These are phyloP conservation scores for Stomatorhinus ivindoensis DNA, from an alignment of 2,113 vertebrate genomes.

Conservation along the genomic window DNA sequence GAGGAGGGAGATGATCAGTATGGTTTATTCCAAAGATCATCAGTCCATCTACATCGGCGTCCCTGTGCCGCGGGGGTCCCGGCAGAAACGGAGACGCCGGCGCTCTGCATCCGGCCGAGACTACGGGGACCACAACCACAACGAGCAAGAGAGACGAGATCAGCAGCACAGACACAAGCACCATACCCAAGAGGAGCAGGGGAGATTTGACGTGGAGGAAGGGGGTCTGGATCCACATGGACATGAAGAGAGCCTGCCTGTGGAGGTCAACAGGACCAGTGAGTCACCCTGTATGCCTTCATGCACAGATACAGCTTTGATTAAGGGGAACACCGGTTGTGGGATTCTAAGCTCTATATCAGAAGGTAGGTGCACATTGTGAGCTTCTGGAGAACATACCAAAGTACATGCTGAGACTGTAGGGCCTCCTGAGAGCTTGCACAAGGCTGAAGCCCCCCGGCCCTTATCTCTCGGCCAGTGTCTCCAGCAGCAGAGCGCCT, in stretches of 20 bases:
- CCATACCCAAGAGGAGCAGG: slow-evolving; percentile 49
- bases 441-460: neutral
- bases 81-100: slow-evolving; percentile 72
- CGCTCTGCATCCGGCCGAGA: slow-evolving; percentile 51
- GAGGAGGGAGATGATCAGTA: neutral
- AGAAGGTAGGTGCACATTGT: neutral
- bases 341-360: neutral
- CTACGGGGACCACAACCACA: neutral
- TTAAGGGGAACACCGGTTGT: neutral
- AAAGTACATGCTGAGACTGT: neutral
- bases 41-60: slow-evolving; percentile 84
- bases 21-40: slow-evolving; percentile 56
- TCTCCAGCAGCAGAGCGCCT: slow-evolving; percentile 88
- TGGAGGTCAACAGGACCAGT: slow-evolving; percentile 74
- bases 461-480: slow-evolving; percentile 51
- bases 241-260: slow-evolving; percentile 47
- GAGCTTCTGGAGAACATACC: neutral
- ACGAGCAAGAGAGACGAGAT: slow-evolving; percentile 37
- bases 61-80: slow-evolving; percentile 69
- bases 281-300: slow-evolving; percentile 46
- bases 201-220: slow-evolving; percentile 51
- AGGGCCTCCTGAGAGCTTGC: neutral
- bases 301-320: neutral
- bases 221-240: slow-evolving; percentile 48
- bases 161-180: slow-evolving; percentile 50